A percentile compares a stretch with the other conserved stretches of the same genome.
phyloP scores from a whole-genome alignment of 1,140 invertebrate genomes.

The Charaxes varanes region DNA sequence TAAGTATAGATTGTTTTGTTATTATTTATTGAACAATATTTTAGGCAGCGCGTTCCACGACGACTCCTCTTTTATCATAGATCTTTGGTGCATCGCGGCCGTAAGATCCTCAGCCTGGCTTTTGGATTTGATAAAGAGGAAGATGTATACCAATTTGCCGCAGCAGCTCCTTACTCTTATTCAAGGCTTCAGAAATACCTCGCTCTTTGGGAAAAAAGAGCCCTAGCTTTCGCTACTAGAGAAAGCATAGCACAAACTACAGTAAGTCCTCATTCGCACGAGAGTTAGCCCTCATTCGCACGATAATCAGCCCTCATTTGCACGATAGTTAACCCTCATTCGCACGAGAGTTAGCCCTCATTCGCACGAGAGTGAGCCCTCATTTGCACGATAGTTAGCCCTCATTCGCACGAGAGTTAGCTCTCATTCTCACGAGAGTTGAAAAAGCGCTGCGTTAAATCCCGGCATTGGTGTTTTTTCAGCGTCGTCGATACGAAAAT shows the following conservation, averaged over 20 bases:
- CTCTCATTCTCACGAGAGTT: too few species aligned
- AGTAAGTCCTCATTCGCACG: too few species aligned
- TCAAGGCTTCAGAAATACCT: slow-evolving; percentile 90
- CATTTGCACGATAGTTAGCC: too few species aligned
- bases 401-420: too few species aligned
- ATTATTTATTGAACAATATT: slow-evolving; percentile 22
- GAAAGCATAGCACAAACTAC: slow-evolving; percentile 82
- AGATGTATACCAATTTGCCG: slow-evolving; percentile 93
- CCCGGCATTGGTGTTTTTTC: too few species aligned
- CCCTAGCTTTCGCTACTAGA: slow-evolving; percentile 75
- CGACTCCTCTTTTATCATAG: slow-evolving; percentile 95
- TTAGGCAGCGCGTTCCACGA: slow-evolving; percentile 88
- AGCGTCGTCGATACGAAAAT: too few species aligned
- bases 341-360: too few species aligned
- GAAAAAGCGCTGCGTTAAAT: too few species aligned
- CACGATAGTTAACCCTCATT: too few species aligned
- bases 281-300: too few species aligned
- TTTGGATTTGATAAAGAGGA: slow-evolving; percentile 96
- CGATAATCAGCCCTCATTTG: too few species aligned
- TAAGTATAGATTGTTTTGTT: not conserved
- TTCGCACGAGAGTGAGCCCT: too few species aligned
- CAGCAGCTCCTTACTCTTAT: slow-evolving; percentile 96
- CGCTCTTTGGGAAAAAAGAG: slow-evolving; percentile 81
- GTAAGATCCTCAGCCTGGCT: slow-evolving; percentile 94
- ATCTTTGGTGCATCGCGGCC: slow-evolving; percentile 91